Conservation (phyloP, 2,888 invertebrate species). For the Tridacna gigas region DNA sequence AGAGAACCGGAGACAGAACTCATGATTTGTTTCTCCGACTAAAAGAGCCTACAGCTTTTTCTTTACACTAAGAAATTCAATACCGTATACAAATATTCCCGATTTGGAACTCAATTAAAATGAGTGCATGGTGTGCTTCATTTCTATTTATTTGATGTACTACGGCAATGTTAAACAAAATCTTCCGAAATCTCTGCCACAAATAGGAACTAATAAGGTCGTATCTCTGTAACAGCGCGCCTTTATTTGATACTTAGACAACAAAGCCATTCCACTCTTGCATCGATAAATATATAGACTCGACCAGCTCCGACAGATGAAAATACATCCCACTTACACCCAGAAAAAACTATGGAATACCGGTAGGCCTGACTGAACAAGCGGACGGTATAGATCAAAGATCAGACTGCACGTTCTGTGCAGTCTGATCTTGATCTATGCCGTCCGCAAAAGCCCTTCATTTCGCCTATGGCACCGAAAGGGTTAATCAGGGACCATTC, state of each 20-base stretch:
- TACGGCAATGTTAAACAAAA: constrained; percentile 16
- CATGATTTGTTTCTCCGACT: neutral
- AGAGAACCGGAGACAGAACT: neutral
- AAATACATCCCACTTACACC: no score
- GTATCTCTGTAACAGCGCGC: constrained; percentile 11
- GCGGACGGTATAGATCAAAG: no score
- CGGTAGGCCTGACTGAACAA: no score
- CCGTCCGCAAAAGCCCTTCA: no score
- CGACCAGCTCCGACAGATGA: no score
- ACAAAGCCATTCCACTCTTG: neutral
- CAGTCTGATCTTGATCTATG: no score
- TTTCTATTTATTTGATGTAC: constrained; percentile 24
- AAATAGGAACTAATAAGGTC: constrained; percentile 23
- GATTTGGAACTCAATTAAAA: neutral
- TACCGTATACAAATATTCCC: neutral
- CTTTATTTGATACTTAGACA: constrained; percentile 17
- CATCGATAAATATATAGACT: no score
- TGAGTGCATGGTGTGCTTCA: constrained; percentile 14
- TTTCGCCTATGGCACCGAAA: no score
- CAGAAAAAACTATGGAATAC: no score
- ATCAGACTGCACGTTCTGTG: no score
- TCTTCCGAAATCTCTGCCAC: constrained; percentile 26
- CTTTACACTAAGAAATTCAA: neutral
- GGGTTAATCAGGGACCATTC: constrained; percentile 1
- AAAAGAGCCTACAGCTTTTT: neutral